Evolutionary conservation across 2,888 invertebrate species (phyloP).

Genomic region (Tetrapedia diversipes): DNA sequence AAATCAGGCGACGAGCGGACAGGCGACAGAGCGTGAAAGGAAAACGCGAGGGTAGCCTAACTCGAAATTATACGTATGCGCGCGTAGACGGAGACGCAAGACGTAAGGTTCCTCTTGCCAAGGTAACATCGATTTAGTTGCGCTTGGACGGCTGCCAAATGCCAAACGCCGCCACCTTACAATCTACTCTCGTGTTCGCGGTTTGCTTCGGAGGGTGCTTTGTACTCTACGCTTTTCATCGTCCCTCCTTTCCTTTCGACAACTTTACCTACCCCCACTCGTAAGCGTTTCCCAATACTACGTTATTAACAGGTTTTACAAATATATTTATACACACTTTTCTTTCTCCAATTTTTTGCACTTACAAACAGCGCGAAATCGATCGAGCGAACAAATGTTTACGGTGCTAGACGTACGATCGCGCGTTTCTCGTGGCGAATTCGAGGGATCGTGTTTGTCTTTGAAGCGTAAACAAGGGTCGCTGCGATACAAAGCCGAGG

Average conservation of each 20-base stretch:
- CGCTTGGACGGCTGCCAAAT: slow-evolving; percentile 77
- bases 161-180: slow-evolving; percentile 62
- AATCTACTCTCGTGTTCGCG: slow-evolving; percentile 30
- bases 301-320: too few relatives aligned
- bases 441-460: too few relatives aligned
- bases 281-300: too few relatives aligned
- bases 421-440: too few relatives aligned
- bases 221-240: slow-evolving; percentile 1
- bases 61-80: slow-evolving; percentile 39
- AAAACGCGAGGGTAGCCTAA: slow-evolving; percentile 2
- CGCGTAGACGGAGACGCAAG: slow-evolving; percentile 52
- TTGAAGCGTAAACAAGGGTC: too few relatives aligned
- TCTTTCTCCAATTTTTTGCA: too few relatives aligned
- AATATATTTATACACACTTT: too few relatives aligned
- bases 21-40: slow-evolving; percentile 11
- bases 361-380: too few relatives aligned
- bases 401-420: too few relatives aligned
- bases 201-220: slow-evolving; percentile 19
- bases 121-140: slow-evolving; percentile 78
- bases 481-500: not conserved
- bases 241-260: not conserved
- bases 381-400: too few relatives aligned
- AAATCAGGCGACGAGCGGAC: not conserved
- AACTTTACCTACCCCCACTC: too few relatives aligned
- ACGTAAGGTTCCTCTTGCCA: slow-evolving; percentile 67